Evolutionary conservation across 2,888 invertebrate genomes (phyloP), one percentile per base, ranked within the genome.

Genomic region (Ypsolopha sequella): DNA sequence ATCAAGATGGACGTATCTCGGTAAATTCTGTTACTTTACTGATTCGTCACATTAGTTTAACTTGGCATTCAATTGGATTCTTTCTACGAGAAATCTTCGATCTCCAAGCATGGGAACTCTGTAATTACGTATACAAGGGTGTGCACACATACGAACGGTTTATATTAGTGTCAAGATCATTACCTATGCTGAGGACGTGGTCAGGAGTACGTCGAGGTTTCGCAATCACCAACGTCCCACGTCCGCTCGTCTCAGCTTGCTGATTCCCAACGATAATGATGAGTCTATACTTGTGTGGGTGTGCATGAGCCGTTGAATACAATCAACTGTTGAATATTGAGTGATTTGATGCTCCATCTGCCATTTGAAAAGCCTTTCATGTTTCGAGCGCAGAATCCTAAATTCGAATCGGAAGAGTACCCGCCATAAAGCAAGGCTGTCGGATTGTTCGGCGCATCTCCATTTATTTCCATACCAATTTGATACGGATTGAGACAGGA

Each of bases 391-490:
- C 9, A 14, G 24, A 24, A 7, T 48, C 38, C 53, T 53, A 53
- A 57, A 59, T 60, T 54, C 52, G 56, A 58, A 62, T 60, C 52
- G 58, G 58, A 59, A 60, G 38, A 51, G 34, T 46, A 53, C 36
- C 13, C 36, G 33, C 51, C 58, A 62, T 59, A 65, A 59, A 59
- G 62, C 14, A 62, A 59, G 56, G 56, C 60, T 58, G 60, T 64
- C 55, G 53, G 53, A 55, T 58, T 60, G 65, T 61, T 59, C 60
- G 57, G 60, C 58, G 60, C 59, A 64, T 60, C 60, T 59, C 62
- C 58, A 70, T 67, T 58, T 59, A 70, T 73, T 73, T 72, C 65
- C 66, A 73, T 74, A 67, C 65, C 66, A 75, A 72, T 76, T 71
- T 72, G 70, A 74, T 73, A 71, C 57, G 59, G 55, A 60, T 58